Conservation (phyloP, 2,888 invertebrate species). For the Bruchidius siliquastri region DNA sequence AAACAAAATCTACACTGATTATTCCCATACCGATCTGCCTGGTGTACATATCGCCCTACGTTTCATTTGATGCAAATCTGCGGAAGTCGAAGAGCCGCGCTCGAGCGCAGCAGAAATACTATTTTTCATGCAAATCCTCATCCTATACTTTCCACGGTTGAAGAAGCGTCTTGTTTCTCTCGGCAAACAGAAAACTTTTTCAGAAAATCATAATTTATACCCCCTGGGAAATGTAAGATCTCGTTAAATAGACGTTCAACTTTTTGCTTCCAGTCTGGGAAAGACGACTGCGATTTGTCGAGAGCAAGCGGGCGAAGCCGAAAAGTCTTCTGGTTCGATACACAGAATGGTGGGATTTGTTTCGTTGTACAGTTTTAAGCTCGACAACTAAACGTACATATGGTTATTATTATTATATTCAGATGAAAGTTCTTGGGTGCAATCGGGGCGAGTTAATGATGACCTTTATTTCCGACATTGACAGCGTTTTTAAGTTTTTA, state of each 20-base stretch:
- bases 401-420: too few species aligned
- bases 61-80: background rate
- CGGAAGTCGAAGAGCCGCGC: background rate
- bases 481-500: too few species aligned
- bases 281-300: conserved; percentile 28
- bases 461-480: too few species aligned
- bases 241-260: conserved; percentile 26
- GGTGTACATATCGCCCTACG: background rate
- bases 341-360: background rate
- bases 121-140: background rate
- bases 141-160: background rate
- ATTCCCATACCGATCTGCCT: background rate
- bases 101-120: background rate
- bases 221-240: conserved; percentile 20
- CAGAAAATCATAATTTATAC: conserved; percentile 21
- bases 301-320: conserved; percentile 16
- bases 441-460: too few species aligned
- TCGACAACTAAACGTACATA: too few species aligned
- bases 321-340: conserved; percentile 4
- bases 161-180: background rate
- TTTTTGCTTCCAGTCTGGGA: conserved; percentile 27
- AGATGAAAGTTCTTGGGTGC: too few species aligned
- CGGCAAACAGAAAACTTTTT: background rate
- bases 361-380: too few species aligned
- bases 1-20: too few species aligned